Conservation (phyloP, 2,113 vertebrate species). For the Dipodomys ordii region DNA sequence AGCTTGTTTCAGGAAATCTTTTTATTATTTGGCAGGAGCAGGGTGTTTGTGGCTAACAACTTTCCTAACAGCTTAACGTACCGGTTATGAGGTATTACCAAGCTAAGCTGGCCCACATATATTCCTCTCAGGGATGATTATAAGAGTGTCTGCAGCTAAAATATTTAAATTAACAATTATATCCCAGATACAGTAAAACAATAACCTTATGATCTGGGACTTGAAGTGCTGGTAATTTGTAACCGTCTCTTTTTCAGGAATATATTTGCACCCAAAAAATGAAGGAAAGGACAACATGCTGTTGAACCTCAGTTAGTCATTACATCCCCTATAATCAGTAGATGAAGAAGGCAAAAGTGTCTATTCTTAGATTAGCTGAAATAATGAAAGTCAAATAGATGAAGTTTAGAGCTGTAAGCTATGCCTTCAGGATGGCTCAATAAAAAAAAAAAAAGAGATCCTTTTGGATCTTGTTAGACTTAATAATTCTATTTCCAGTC, state of each 20-base stretch:
- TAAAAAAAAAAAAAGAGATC: slow-evolving; percentile 69
- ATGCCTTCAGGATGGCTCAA: slow-evolving; percentile 73
- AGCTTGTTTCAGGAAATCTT: slow-evolving; percentile 50
- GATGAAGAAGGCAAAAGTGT: slow-evolving; percentile 71
- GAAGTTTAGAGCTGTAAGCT: slow-evolving; percentile 81
- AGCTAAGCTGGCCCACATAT: slow-evolving; percentile 40
- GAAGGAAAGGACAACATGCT: neutral
- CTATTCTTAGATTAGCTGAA: slow-evolving; percentile 80
- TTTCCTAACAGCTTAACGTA: slow-evolving; percentile 71
- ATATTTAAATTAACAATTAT: slow-evolving; percentile 63
- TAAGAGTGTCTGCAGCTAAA: slow-evolving; percentile 7
- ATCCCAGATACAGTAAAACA: slow-evolving; percentile 49
- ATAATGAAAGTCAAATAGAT: slow-evolving; percentile 83
- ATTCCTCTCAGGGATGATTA: slow-evolving; percentile 64
- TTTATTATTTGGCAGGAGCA: slow-evolving; percentile 55
- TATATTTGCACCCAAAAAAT: slow-evolving; percentile 63
- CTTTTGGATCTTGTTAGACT: slow-evolving; percentile 78
- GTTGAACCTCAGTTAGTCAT: slow-evolving; percentile 68
- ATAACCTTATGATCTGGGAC: slow-evolving; percentile 39
- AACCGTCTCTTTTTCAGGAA: slow-evolving; percentile 70
- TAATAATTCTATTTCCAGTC: slow-evolving; percentile 72
- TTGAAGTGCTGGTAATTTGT: slow-evolving; percentile 53
- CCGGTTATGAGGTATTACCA: slow-evolving; percentile 43
- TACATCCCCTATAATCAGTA: slow-evolving; percentile 72
- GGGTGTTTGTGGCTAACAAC: slow-evolving; percentile 59